Evolutionary conservation across 1,140 invertebrate genomes (phyloP).

Genomic region (Augochlora pura): DNA sequence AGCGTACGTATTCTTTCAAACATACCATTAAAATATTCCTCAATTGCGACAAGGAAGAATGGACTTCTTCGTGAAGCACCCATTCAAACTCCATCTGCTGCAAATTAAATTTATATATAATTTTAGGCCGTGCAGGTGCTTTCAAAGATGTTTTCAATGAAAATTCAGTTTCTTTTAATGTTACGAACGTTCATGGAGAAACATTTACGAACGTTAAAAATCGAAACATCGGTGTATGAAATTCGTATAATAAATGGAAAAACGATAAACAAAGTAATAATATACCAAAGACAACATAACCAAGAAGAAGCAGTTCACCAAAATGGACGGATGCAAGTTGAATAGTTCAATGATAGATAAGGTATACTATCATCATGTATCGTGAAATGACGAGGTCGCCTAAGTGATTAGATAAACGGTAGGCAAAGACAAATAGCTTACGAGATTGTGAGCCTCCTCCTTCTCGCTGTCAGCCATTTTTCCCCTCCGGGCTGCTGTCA

Average conservation of each 20-base stretch:
- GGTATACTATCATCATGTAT: constrained; percentile 64
- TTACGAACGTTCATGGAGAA: background rate
- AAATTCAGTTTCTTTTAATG: background rate
- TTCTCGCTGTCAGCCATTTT: constrained; percentile 91
- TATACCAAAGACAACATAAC: constrained; percentile 42
- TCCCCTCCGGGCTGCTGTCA: constrained; percentile 18
- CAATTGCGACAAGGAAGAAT: constrained; percentile 91
- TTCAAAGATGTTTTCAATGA: background rate
- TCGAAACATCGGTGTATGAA: background rate
- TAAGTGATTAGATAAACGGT: constrained; percentile 76
- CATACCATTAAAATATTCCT: constrained; percentile 90
- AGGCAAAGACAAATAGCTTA: constrained; percentile 81
- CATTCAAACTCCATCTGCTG: constrained; percentile 97
- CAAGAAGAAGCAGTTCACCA: constrained; percentile 31
- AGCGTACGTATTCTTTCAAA: constrained; percentile 6
- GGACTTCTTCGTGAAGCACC: constrained; percentile 94
- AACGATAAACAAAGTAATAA: constrained; percentile 9
- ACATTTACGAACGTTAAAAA: background rate
- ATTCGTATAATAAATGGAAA: background rate
- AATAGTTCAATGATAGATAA: constrained; percentile 67
- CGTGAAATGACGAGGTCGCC: constrained; percentile 53
- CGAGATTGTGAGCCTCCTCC: constrained; percentile 91
- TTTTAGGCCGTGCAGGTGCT: background rate
- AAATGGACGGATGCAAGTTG: constrained; percentile 12
- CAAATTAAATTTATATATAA: constrained; percentile 59